These are phyloP conservation scores for Hirtodrosophila trivittata DNA, from an alignment of 2,888 invertebrate genomes.

Conservation along the genomic window DNA sequence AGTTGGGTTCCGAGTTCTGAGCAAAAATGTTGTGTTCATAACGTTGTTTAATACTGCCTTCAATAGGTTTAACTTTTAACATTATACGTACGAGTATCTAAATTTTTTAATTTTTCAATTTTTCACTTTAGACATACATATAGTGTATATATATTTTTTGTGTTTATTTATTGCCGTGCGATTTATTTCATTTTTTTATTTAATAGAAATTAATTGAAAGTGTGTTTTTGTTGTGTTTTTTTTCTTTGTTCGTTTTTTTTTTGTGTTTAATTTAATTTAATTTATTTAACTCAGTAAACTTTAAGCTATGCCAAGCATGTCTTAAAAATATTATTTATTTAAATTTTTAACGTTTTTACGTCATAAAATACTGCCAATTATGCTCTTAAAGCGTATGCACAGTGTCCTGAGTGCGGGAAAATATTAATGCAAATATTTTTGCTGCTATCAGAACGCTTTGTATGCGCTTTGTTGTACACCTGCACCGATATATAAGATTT, in stretches of 20 bases:
- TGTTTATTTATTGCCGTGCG: conserved; percentile 32
- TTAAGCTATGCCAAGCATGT: conserved; percentile 69
- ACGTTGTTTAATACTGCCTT: conserved; percentile 48
- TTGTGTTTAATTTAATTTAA: conserved; percentile 6
- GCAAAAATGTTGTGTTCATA: conserved; percentile 42
- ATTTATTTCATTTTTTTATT: conserved; percentile 20
- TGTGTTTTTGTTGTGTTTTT: conserved; percentile 3
- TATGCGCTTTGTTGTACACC: conserved; percentile 49
- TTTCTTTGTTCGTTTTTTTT: conserved; percentile 12
- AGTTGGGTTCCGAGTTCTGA: conserved; percentile 26
- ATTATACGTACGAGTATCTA: conserved; percentile 22
- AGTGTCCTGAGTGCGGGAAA: conserved; percentile 41
- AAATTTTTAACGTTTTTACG: conserved; percentile 10
- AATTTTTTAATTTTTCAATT: conserved; percentile 26
- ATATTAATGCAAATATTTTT: conserved; percentile 9
- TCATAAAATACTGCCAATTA: conserved; percentile 30
- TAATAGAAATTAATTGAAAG: background rate
- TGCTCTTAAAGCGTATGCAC: conserved; percentile 39
- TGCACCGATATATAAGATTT: conserved; percentile 72
- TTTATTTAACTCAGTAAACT: conserved; percentile 52
- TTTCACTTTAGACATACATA: conserved; percentile 23
- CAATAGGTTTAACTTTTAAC: conserved; percentile 30
- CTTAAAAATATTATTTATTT: conserved; percentile 44
- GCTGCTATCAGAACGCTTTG: conserved; percentile 12
- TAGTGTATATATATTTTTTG: conserved; percentile 4